Percentiles rank a stretch among this genome's conserved stretches.
Evolutionary conservation across 2,888 invertebrate species (phyloP).

Genomic region (Diplazon laetatorius): DNA sequence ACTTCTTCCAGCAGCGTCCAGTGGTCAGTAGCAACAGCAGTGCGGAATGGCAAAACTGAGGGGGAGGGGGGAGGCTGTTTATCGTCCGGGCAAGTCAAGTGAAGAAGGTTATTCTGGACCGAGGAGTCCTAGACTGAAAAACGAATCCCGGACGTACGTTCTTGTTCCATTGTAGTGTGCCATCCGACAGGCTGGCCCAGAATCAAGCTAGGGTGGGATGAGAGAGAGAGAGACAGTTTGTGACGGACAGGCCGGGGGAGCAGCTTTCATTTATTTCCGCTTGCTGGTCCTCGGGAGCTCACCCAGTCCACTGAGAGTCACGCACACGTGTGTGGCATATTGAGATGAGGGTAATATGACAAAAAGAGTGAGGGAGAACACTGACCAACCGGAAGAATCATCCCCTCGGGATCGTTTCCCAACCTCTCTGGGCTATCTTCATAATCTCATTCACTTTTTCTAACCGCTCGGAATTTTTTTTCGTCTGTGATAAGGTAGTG

Average conservation of each 20-base stretch:
- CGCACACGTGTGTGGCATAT: constrained; percentile 67
- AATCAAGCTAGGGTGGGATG: constrained; percentile 10
- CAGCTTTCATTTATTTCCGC: constrained; percentile 67
- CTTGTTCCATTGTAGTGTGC: constrained; percentile 29
- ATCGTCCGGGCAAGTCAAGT: constrained; percentile 41
- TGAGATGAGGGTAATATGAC: constrained; percentile 54
- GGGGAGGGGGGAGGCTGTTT: constrained; percentile 5
- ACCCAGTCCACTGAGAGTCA: constrained; percentile 54
- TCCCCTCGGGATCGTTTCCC: constrained; percentile 61
- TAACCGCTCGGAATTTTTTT: constrained; percentile 33
- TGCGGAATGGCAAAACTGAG: constrained; percentile 16
- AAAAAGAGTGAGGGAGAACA: constrained; percentile 50
- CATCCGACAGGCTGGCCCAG: constrained; percentile 37
- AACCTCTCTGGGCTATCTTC: constrained; percentile 59
- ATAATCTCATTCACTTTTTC: constrained; percentile 41
- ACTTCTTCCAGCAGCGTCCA: constrained; percentile 34
- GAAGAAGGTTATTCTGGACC: constrained; percentile 43
- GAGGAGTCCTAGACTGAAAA: constrained; percentile 58
- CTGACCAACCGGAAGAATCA: constrained; percentile 51
- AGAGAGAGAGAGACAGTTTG: constrained; percentile 9
- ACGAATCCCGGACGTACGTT: constrained; percentile 54
- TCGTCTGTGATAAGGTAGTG: constrained; percentile 33
- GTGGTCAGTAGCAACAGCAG: constrained; percentile 20
- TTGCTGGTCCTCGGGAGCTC: constrained; percentile 53
- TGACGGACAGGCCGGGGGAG: constrained; percentile 33